A percentile compares a stretch with the other conserved stretches of the same genome.
phyloP scores from a whole-genome alignment of 2,113 vertebrate species.

The Dasypus novemcinctus region DNA sequence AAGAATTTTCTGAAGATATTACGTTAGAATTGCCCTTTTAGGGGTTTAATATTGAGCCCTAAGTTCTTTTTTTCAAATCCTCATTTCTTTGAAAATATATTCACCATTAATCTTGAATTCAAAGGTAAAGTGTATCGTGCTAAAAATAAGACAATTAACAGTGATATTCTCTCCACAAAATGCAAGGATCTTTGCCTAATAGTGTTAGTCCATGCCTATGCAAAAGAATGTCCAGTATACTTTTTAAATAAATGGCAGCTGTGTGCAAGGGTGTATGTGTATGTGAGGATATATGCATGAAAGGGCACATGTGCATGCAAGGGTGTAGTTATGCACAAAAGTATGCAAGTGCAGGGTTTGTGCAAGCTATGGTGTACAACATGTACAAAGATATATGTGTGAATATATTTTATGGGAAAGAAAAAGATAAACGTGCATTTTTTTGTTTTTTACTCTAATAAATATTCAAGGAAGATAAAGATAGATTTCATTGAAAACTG shows the following conservation, averaged over 20 bases:
- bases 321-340: background rate
- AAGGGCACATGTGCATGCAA: background rate
- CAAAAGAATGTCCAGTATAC: constrained; percentile 77
- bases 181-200: constrained; percentile 77
- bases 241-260: constrained; percentile 75
- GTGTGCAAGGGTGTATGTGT: background rate
- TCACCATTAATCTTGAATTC: constrained; percentile 77
- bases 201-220: constrained; percentile 74
- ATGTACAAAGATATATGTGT: background rate
- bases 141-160: constrained; percentile 80
- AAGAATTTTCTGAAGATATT: constrained; percentile 56
- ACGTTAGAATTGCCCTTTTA: constrained; percentile 62
- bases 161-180: constrained; percentile 76
- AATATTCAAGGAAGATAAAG: constrained; percentile 66
- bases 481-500: constrained; percentile 71
- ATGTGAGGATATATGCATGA: background rate
- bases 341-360: background rate
- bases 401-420: constrained; percentile 63
- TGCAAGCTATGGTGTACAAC: background rate
- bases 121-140: constrained; percentile 72
- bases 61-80: constrained; percentile 66
- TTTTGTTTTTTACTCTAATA: constrained; percentile 33
- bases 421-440: constrained; percentile 40
- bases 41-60: constrained; percentile 39
- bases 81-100: constrained; percentile 69